These are phyloP conservation scores for Lampris megalopsis DNA, from an alignment of 2,113 vertebrate species.

Conservation along the genomic window DNA sequence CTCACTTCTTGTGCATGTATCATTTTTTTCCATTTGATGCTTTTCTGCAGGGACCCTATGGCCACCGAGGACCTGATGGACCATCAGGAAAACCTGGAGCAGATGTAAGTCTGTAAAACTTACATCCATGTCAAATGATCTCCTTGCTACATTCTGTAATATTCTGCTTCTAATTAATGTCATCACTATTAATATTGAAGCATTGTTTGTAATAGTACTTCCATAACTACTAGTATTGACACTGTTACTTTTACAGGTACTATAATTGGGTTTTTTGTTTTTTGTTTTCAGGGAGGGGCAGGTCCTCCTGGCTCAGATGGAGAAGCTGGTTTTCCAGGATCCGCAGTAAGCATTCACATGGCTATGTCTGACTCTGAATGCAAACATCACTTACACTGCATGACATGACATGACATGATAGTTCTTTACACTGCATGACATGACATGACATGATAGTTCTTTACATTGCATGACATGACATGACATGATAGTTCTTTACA, in stretches of 20 bases:
- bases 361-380: neutral
- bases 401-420: neutral
- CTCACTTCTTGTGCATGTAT: neutral
- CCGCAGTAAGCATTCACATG: constrained; percentile 80
- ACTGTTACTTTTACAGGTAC: neutral
- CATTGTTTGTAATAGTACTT: neutral
- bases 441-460: too few relatives aligned
- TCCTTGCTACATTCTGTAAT: neutral
- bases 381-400: neutral
- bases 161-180: neutral
- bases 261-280: neutral
- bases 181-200: neutral
- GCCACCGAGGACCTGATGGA: constrained; percentile 93
- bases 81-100: constrained; percentile 90
- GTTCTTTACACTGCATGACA: too few relatives aligned
- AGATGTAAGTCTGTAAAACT: constrained; percentile 86
- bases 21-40: neutral
- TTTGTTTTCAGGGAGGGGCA: constrained; percentile 85
- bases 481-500: too few relatives aligned
- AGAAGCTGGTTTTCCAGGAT: constrained; percentile 91
- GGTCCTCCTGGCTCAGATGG: constrained; percentile 89
- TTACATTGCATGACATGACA: too few relatives aligned
- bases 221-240: neutral
- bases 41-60: constrained; percentile 85
- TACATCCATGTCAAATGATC: neutral